Evolutionary conservation across 2,888 invertebrate species (phyloP).

Genomic region (Pyrochroa serraticornis): DNA sequence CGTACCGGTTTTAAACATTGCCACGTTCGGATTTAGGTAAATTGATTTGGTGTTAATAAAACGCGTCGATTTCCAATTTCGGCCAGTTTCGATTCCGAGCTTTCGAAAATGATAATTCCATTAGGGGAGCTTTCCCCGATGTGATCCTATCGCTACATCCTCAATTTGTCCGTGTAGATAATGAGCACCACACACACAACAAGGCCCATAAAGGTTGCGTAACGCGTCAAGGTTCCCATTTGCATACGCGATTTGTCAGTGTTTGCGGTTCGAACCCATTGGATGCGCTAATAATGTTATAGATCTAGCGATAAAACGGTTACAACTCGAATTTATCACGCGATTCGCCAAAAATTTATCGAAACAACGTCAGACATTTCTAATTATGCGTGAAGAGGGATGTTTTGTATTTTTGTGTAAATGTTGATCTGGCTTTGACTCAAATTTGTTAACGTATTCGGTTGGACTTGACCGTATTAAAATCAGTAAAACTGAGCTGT

Average conservation of each 20-base stretch:
- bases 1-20: too few relatives aligned
- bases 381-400: conserved; percentile 6
- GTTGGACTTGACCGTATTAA: conserved; percentile 1
- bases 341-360: conserved; percentile 15
- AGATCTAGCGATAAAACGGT: conserved; percentile 22
- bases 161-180: conserved; percentile 6
- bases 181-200: not conserved
- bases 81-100: not conserved
- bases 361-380: conserved; percentile 17
- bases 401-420: too few relatives aligned
- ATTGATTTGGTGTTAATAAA: not conserved
- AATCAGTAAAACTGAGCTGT: conserved; percentile 25
- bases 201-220: not conserved
- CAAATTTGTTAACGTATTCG: too few relatives aligned
- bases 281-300: conserved; percentile 22
- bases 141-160: not conserved
- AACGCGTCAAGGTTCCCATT: conserved; percentile 11
- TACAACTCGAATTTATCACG: conserved; percentile 22
- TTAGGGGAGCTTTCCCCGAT: not conserved
- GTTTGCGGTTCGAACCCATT: conserved; percentile 18
- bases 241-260: conserved; percentile 25
- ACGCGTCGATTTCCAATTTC: not conserved
- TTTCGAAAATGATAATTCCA: conserved; percentile 1
- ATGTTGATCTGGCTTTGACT: too few relatives aligned
- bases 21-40: too few relatives aligned